These are phyloP conservation scores for Troglohyphantes excavatus DNA, from an alignment of 2,888 invertebrate species.

Conservation along the genomic window DNA sequence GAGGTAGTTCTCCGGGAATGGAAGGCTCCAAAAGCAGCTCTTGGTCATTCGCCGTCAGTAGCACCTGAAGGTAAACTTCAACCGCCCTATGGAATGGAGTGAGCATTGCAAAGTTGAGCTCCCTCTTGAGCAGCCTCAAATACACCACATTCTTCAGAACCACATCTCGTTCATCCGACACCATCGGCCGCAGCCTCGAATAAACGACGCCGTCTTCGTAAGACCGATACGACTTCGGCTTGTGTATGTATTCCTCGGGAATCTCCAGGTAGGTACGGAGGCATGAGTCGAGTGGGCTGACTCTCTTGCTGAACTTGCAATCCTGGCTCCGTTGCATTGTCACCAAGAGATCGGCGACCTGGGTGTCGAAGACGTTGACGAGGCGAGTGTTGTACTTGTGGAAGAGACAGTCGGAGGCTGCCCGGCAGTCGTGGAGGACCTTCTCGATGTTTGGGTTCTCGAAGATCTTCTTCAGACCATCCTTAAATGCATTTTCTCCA, in stretches of 20 bases:
- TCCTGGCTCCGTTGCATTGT: conserved; percentile 3
- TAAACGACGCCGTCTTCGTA: neutral
- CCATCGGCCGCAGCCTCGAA: conserved; percentile 3
- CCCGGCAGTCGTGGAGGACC: conserved; percentile 86
- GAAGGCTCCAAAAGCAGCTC: conserved; percentile 12
- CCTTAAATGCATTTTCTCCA: conserved; percentile 80
- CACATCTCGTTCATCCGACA: neutral
- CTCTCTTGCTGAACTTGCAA: neutral
- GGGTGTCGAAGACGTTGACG: conserved; percentile 86
- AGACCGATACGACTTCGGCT: neutral
- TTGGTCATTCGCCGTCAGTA: neutral
- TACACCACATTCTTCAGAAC: conserved; percentile 48
- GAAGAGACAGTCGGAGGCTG: conserved; percentile 85
- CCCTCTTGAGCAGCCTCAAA: neutral
- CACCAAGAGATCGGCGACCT: conserved; percentile 83
- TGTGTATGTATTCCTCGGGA: conserved; percentile 35
- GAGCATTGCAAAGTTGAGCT: neutral
- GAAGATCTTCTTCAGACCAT: conserved; percentile 84
- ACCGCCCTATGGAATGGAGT: neutral
- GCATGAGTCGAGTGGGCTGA: conserved; percentile 32
- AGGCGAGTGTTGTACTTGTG: conserved; percentile 86
- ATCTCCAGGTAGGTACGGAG: conserved; percentile 28
- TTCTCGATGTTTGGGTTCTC: conserved; percentile 84
- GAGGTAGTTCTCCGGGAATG: neutral
- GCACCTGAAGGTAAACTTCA: conserved; percentile 5